Percentiles rank a stretch among this genome's conserved stretches.
Evolutionary conservation across 2,888 invertebrate genomes (phyloP).

Genomic region (Stenodema calcarata): DNA sequence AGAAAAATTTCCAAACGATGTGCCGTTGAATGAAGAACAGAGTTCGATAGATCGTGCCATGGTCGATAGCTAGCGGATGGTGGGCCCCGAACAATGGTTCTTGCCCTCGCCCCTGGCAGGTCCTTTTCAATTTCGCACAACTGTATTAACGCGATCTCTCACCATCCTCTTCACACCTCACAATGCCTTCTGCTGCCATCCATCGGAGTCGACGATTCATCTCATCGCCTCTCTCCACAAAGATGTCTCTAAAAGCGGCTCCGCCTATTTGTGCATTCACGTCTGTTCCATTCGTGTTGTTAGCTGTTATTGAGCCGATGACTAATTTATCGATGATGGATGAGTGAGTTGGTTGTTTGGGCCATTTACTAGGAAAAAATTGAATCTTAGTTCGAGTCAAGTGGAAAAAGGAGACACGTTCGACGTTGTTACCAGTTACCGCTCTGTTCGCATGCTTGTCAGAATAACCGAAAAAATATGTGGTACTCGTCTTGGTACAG

Average conservation of each 20-base stretch:
- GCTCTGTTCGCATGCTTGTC: no score
- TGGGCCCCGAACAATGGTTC: not conserved
- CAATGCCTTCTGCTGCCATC: not conserved
- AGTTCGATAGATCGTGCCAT: slow-evolving; percentile 4
- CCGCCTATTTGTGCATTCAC: not conserved
- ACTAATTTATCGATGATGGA: no score
- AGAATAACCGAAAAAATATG: no score
- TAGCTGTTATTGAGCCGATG: not conserved
- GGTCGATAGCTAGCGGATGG: not conserved
- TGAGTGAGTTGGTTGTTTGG: no score
- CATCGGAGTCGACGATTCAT: not conserved
- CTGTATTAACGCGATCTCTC: slow-evolving; percentile 18
- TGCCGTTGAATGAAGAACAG: not conserved
- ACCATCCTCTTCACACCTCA: not conserved
- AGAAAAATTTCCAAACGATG: not conserved
- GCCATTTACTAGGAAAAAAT: no score
- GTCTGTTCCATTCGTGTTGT: not conserved
- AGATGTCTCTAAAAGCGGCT: not conserved
- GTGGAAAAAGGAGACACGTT: no score
- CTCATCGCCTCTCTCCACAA: not conserved
- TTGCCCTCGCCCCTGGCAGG: not conserved
- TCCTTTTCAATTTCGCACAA: slow-evolving; percentile 13
- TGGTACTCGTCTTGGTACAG: no score
- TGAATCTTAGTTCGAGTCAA: no score
- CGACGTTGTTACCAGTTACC: no score